Evolutionary conservation across 2,888 invertebrate genomes (phyloP).

Genomic region (Hypselothyrea guttata): DNA sequence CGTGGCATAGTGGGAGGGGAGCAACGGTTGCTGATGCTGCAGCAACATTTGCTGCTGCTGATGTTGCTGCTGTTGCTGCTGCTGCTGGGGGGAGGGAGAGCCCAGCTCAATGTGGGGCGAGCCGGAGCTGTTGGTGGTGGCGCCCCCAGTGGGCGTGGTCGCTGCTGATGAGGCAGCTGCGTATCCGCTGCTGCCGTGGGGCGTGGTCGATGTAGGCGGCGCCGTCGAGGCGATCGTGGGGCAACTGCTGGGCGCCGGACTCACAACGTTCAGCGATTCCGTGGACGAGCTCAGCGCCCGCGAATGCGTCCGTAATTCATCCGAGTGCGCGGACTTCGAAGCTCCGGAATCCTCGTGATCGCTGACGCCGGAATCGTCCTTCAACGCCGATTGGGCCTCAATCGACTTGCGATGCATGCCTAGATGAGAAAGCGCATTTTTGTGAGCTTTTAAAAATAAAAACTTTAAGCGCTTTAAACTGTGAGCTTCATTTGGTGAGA

Average conservation of each 20-base stretch:
- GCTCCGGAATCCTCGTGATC: slow-evolving; percentile 85
- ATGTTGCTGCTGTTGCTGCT: slow-evolving; percentile 35
- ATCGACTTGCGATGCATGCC: slow-evolving; percentile 99
- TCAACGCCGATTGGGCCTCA: slow-evolving; percentile 97
- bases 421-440: too few relatives aligned
- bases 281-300: slow-evolving; percentile 77
- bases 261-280: slow-evolving; percentile 82
- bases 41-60: slow-evolving; percentile 51
- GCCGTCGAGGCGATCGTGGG: slow-evolving; percentile 48
- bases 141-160: slow-evolving; percentile 69
- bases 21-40: slow-evolving; percentile 31
- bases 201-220: slow-evolving; percentile 59
- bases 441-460: too few relatives aligned
- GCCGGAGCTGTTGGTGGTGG: slow-evolving; percentile 72
- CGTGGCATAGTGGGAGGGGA: slow-evolving; percentile 24
- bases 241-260: slow-evolving; percentile 77
- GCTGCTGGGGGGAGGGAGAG: slow-evolving; percentile 76
- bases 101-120: slow-evolving; percentile 79
- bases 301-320: slow-evolving; percentile 58
- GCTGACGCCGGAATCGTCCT: slow-evolving; percentile 88
- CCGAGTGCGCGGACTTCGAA: slow-evolving; percentile 84
- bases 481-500: too few relatives aligned
- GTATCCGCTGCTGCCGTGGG: slow-evolving; percentile 54
- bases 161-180: slow-evolving; percentile 64
- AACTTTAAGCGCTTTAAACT: too few relatives aligned